Evolutionary conservation across 2,888 invertebrate genomes (phyloP).

Genomic region (Ormyrus rosae): DNA sequence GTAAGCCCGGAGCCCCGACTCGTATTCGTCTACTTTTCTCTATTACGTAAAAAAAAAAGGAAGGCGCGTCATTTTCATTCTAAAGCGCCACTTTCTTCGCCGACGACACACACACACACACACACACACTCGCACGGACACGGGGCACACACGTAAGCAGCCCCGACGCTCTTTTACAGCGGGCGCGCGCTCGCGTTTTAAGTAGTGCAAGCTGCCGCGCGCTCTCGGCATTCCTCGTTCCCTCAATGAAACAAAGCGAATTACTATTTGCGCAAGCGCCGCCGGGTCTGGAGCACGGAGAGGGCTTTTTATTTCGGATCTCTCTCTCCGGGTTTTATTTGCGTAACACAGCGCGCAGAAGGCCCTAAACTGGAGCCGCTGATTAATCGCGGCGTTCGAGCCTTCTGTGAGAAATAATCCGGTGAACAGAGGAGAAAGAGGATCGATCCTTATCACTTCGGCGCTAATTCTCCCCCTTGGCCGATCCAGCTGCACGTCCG

Average conservation of each 20-base stretch:
- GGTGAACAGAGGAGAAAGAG: neutral
- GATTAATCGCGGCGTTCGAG: conserved; percentile 16
- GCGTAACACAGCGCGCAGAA: conserved; percentile 17
- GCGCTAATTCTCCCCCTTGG: neutral
- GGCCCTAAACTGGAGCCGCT: neutral
- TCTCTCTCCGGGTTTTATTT: conserved; percentile 22
- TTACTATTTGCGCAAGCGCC: conserved; percentile 17
- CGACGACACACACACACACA: neutral
- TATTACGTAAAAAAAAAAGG: conserved; percentile 44
- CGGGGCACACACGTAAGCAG: too few relatives aligned
- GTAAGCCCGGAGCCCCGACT: neutral
- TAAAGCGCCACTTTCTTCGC: conserved; percentile 43
- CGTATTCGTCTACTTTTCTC: conserved; percentile 47
- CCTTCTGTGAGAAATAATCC: conserved; percentile 15
- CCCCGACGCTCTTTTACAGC: too few relatives aligned
- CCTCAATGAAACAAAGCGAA: conserved; percentile 39
- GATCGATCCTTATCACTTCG: neutral
- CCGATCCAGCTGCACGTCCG: neutral
- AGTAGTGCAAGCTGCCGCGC: neutral
- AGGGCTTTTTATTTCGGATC: conserved; percentile 28
- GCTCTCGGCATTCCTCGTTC: neutral
- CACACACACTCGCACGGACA: neutral
- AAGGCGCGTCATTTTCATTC: conserved; percentile 39
- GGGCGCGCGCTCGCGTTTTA: neutral
- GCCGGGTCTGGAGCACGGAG: neutral